Percentiles rank a stretch among this genome's conserved stretches.
Conservation (phyloP, 2,888 invertebrate genomes). For the Arrhopalites spinosus region DNA sequence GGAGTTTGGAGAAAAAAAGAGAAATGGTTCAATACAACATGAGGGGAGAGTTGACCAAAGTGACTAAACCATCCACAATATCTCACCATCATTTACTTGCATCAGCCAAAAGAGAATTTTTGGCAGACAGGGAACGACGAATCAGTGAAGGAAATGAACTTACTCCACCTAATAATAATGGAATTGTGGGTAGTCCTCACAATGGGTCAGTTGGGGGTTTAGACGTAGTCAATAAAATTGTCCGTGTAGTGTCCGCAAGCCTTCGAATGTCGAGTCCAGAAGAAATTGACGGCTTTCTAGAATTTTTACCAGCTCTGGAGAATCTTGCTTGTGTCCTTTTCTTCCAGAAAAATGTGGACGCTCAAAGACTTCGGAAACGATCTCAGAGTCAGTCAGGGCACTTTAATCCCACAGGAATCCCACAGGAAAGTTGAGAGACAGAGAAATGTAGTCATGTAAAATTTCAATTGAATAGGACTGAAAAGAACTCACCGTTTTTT, state of each 20-base stretch:
- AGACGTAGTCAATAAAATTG: constrained; percentile 61
- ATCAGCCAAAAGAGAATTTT: constrained; percentile 17
- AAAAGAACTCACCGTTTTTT: no score
- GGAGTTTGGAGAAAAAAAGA: constrained; percentile 69
- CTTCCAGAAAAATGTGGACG: no score
- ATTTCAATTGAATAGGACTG: no score
- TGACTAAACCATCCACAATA: constrained; percentile 41
- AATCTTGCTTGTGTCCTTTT: no score
- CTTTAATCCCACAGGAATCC: no score
- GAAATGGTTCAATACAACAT: constrained; percentile 79
- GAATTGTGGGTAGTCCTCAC: constrained; percentile 22
- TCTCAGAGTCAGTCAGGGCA: no score
- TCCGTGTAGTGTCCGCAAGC: constrained; percentile 66
- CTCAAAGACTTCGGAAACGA: no score
- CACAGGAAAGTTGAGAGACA: no score
- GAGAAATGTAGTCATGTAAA: no score
- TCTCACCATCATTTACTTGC: constrained; percentile 20
- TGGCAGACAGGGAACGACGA: constrained; percentile 21
- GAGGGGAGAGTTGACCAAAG: constrained; percentile 76
- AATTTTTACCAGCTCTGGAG: no score
- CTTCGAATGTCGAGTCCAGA: constrained; percentile 65
- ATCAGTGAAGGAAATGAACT: no score
- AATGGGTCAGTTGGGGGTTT: constrained; percentile 40
- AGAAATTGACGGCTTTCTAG: constrained; percentile 65
- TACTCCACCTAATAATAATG: constrained; percentile 33